Evolutionary conservation across 2,888 invertebrate genomes (phyloP), one percentile per base, ranked within the genome.

Genomic region (Drosophila cracens): DNA sequence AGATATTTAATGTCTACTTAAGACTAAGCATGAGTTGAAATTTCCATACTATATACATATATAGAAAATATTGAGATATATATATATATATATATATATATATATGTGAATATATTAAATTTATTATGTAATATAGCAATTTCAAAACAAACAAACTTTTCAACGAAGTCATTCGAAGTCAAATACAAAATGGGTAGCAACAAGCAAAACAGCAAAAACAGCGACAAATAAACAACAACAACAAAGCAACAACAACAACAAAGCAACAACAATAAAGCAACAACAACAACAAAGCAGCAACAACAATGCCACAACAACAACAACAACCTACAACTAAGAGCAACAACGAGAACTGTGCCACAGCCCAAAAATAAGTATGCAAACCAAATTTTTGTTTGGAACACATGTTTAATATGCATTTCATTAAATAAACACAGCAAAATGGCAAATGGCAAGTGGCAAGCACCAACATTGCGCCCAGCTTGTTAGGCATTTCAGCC

Each of bases 331-430:
- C 36, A 60, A 18, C 73, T 36, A 38, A 4, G 18, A 57, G 13
- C 72, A 40, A 29, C 51, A 65, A 31, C 49, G 52, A 7, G 2
- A 53, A 46, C 21, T 61, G 18, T 46, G 25, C 38, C n/a, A 6
- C 56, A 38, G 27, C 40, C 70, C 58, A 46, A 61, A 40, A 61
- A 75, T 66, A 75, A 79, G 77, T 79, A 66, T 61, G 80, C 80
- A 67, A 67, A 68, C 64, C 59, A 67, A 53, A 80, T 79, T 69
- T 61, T 58, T 46, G 61, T 46, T 33, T 33, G 54, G 25, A 74
- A 74, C 85, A 85, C 84, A 84, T 87, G 89, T 87, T 89, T 76
- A 70, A 78, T 74, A 74, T 80, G 89, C 85, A 84, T 85, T 89
- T 80, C 87, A 89, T 85, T 87, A 87, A 85, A 89, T 83, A 81